A percentile compares a stretch with the other conserved stretches of the same genome.
Conservation (phyloP, 2,797 vertebrate species). For the Gorsachius magnificus region DNA sequence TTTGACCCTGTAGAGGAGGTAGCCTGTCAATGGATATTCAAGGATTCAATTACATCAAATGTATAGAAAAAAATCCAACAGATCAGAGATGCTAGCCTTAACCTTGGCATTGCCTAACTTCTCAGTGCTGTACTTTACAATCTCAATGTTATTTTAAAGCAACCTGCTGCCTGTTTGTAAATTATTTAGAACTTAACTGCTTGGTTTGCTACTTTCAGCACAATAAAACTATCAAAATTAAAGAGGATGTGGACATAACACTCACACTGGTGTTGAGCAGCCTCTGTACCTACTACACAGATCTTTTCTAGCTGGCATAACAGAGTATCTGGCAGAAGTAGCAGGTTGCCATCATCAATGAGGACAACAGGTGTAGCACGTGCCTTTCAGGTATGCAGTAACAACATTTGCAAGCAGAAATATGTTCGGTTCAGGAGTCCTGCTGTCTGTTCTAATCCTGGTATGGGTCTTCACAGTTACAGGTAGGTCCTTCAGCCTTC, state of each 20-base stretch:
- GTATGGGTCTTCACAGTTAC: neutral
- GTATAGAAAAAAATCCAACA: neutral
- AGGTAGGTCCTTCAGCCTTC: neutral
- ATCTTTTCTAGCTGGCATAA: neutral
- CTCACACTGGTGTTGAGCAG: neutral
- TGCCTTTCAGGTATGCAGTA: neutral
- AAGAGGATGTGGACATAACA: accelerated
- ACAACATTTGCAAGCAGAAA: neutral
- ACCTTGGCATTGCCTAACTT: neutral
- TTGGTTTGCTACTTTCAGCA: neutral
- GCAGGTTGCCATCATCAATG: neutral
- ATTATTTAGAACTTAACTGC: neutral
- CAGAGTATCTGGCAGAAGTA: neutral
- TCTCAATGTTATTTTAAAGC: neutral
- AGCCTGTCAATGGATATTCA: neutral
- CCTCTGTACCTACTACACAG: neutral
- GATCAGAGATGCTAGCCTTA: neutral
- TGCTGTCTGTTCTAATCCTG: neutral
- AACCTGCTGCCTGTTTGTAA: neutral
- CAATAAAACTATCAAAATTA: neutral
- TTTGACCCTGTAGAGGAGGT: neutral
- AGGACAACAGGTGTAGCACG: neutral
- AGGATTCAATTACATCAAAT: neutral
- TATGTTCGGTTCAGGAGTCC: neutral
- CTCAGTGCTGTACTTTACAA: neutral